These are phyloP conservation scores for Phyllotreta cruciferae DNA, from an alignment of 2,888 invertebrate species.

Conservation along the genomic window DNA sequence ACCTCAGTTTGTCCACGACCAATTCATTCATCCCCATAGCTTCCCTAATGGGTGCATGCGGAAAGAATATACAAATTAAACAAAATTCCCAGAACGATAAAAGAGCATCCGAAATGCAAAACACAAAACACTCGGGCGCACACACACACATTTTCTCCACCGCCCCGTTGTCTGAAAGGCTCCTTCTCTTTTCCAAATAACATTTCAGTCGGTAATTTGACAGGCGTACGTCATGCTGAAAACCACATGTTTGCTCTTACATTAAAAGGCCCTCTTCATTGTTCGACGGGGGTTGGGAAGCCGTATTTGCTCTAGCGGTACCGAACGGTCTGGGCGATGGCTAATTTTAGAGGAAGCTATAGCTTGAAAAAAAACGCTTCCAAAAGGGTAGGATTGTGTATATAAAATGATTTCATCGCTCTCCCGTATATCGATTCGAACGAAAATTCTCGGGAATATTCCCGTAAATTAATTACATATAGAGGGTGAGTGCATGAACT, in stretches of 20 bases:
- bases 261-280: slow-evolving; percentile 38
- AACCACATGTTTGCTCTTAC: slow-evolving; percentile 40
- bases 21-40: not conserved
- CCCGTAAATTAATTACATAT: too few relatives aligned
- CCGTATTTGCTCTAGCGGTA: slow-evolving; percentile 29
- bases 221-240: slow-evolving; percentile 36
- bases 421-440: not conserved
- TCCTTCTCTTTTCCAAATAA: slow-evolving; percentile 29
- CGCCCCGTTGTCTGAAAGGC: slow-evolving; percentile 26
- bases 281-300: slow-evolving; percentile 28
- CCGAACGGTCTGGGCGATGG: slow-evolving; percentile 19
- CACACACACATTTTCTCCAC: slow-evolving; percentile 18
- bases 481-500: too few relatives aligned
- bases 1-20: too few relatives aligned
- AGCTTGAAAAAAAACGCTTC: not conserved
- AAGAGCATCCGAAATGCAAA: slow-evolving; percentile 25
- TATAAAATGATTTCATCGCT: slow-evolving; percentile 13
- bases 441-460: not conserved
- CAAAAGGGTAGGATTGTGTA: slow-evolving; percentile 6
- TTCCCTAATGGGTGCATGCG: slow-evolving; percentile 1
- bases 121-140: slow-evolving; percentile 23
- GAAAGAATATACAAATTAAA: slow-evolving; percentile 17
- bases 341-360: slow-evolving; percentile 25
- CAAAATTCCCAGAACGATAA: slow-evolving; percentile 27
- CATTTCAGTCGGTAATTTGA: slow-evolving; percentile 34